Base-by-base conservation (phyloP, 2,113 vertebrate species). In the Pagrus major region DNA sequence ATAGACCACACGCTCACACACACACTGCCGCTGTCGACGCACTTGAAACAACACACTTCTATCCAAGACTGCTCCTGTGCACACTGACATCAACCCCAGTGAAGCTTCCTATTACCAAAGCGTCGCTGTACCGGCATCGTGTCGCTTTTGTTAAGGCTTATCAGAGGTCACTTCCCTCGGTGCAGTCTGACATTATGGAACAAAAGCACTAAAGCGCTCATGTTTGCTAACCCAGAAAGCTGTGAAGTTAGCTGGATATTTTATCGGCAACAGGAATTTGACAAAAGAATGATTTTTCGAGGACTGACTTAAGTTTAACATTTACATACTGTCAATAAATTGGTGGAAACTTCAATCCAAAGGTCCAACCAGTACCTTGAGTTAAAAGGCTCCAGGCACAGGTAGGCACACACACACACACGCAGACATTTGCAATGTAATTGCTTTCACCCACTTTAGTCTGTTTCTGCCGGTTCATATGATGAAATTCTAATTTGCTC, bases 81-180 rank as follows among this genome's bases (percentile, higher is more conserved):
- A 46, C 67, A 35, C 31, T 76, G 79, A 85, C 81, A 90, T 80
- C 84, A 80, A 54, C 66, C 76, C 44, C 54, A 79, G 69, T 51
- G 44, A 81, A 82, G 82, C 56, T 81, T 86, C 47, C 81, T 66
- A 78, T 81, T 88, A 91, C 85, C 88, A 89, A 88, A 90, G 84
- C 15, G 6, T 76, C 1, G 37, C 76, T 76, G 84, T 85, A 76
- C 75, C 0, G 18, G 29, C 76, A 59, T 76, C 16, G 23, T 88
- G 81, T 85, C 29, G 47, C 85, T 72, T 91, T 86, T 89, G 86
- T 86, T 39, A 72, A 44, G 61, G 66, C 64, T 82, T 80, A 85
- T 90, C 85, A 60, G 84, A 82, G 91, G 90, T 85, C 87, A 80
- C 78, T 72, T 88, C 87, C 79, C 80, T 56, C 27, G 66, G 71